phyloP scores from a whole-genome alignment of 1,140 invertebrate species.

The Polypedilum pembai region DNA sequence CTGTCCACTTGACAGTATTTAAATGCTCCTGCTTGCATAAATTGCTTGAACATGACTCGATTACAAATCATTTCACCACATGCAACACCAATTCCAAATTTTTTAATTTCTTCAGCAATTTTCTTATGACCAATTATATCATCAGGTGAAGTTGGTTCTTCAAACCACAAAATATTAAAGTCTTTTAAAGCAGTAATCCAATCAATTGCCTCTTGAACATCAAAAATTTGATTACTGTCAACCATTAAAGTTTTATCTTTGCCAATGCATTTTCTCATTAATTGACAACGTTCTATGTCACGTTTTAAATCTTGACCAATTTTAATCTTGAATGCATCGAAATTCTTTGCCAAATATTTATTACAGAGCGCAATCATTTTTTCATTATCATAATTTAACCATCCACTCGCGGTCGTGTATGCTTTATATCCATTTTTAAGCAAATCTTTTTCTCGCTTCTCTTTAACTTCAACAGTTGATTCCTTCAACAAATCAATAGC shows the following conservation, averaged over 20 bases:
- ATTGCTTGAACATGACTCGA: slow-evolving; percentile 87
- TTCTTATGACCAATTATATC: slow-evolving; percentile 76
- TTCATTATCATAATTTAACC: slow-evolving; percentile 70
- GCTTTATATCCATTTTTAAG: slow-evolving; percentile 58
- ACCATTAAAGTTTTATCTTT: slow-evolving; percentile 68
- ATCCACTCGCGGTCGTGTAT: slow-evolving; percentile 75
- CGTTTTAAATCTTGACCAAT: slow-evolving; percentile 75
- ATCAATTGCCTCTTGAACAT: slow-evolving; percentile 70
- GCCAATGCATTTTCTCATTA: slow-evolving; percentile 72
- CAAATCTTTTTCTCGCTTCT: slow-evolving; percentile 52
- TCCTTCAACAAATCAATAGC: slow-evolving; percentile 65
- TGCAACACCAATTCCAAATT: slow-evolving; percentile 72
- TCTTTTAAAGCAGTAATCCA: slow-evolving; percentile 73
- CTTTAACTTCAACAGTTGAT: slow-evolving; percentile 50
- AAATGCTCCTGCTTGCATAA: slow-evolving; percentile 68
- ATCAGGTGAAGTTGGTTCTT: slow-evolving; percentile 89
- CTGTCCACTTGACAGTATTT: slow-evolving; percentile 88
- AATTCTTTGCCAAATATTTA: slow-evolving; percentile 66
- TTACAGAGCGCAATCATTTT: slow-evolving; percentile 59
- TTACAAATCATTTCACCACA: slow-evolving; percentile 90
- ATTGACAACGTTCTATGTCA: slow-evolving; percentile 61
- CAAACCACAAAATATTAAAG: slow-evolving; percentile 79
- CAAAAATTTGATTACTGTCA: slow-evolving; percentile 90
- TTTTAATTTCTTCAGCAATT: slow-evolving; percentile 57
- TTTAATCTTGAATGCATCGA: slow-evolving; percentile 81